phyloP scores from a whole-genome alignment of 2,113 vertebrate species.

The Crotalus viridis region DNA sequence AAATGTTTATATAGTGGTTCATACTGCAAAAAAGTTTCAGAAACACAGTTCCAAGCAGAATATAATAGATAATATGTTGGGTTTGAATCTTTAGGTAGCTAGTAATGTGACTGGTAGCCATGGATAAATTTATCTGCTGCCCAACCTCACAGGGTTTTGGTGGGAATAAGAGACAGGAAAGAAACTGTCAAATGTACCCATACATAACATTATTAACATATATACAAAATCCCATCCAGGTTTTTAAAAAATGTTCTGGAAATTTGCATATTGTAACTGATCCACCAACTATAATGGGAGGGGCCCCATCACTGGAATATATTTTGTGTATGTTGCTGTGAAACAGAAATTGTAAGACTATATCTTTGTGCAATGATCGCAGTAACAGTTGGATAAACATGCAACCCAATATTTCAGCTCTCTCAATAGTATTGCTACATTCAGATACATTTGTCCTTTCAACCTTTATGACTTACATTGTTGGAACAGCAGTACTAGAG shows the following conservation, averaged over 20 bases:
- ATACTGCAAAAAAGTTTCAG: not conserved
- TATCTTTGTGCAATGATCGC: conserved; percentile 57
- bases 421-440: conserved; percentile 50
- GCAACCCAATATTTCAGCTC: conserved; percentile 74
- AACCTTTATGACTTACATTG: conserved; percentile 67
- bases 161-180: not conserved
- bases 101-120: not conserved
- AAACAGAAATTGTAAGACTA: conserved; percentile 55
- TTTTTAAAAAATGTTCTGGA: conserved; percentile 47
- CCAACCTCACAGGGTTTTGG: not conserved
- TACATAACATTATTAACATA: not conserved
- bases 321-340: conserved; percentile 57
- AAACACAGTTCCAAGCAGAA: not conserved
- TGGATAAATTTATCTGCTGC: not conserved
- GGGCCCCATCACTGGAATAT: conserved; percentile 38
- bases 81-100: not conserved
- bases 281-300: conserved; percentile 59
- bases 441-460: conserved; percentile 60
- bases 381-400: conserved; percentile 77
- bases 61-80: not conserved
- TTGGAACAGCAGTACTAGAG: conserved; percentile 59
- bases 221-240: not conserved
- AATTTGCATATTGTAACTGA: conserved; percentile 52
- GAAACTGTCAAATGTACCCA: not conserved
- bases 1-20: not conserved